Conservation (phyloP, 1,140 invertebrate species). For the Drosophila sechellia region DNA sequence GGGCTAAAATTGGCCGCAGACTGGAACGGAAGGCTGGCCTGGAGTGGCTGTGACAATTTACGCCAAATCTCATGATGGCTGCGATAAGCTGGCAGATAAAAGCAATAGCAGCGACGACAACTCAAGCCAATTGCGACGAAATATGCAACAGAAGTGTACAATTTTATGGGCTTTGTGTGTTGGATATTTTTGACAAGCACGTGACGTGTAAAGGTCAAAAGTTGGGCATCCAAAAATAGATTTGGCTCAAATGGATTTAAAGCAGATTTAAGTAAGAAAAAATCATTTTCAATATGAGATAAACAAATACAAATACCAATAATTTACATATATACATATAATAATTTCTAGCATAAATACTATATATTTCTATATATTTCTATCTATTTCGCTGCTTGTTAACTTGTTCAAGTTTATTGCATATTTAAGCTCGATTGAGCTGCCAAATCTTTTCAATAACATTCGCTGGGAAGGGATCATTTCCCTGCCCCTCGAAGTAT, state of each 20-base stretch:
- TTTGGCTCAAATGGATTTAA: conserved; percentile 6
- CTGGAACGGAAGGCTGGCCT: neutral
- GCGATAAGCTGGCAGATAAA: conserved; percentile 67
- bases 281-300: too few species aligned
- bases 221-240: conserved; percentile 22
- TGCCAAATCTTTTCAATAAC: conserved; percentile 9
- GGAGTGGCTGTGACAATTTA: conserved; percentile 53
- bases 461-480: neutral
- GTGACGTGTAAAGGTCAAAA: conserved; percentile 26
- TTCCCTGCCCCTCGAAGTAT: conserved; percentile 11
- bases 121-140: conserved; percentile 40
- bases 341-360: too few species aligned
- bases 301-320: too few species aligned
- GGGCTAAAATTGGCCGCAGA: neutral
- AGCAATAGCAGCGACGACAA: conserved; percentile 32
- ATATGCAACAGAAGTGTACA: conserved; percentile 45
- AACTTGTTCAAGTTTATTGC: neutral
- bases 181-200: conserved; percentile 30
- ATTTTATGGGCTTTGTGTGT: conserved; percentile 24
- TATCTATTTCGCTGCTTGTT: too few species aligned
- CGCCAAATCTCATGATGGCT: conserved; percentile 60
- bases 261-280: too few species aligned
- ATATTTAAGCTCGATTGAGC: conserved; percentile 1
- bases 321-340: too few species aligned
- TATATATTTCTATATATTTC: too few species aligned